A percentile compares a stretch with the other conserved stretches of the same genome.
Evolutionary conservation across 2,888 invertebrate genomes (phyloP).

Genomic region (Cotesia congregata): DNA sequence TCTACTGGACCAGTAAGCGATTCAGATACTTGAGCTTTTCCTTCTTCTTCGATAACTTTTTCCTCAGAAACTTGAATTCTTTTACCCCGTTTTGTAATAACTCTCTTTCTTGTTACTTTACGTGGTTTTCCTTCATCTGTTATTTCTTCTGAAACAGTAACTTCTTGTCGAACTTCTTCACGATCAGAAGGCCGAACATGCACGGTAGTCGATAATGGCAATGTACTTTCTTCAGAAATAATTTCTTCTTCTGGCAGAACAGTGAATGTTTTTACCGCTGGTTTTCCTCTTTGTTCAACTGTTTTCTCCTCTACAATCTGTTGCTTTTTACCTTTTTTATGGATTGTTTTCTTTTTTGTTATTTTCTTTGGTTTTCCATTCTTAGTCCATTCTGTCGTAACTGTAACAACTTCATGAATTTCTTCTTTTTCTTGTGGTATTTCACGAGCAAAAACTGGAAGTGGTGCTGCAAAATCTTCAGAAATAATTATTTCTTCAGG

Average conservation of each 20-base stretch:
- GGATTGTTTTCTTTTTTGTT: slow-evolving; percentile 56
- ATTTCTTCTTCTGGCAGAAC: slow-evolving; percentile 55
- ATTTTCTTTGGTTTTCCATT: slow-evolving; percentile 52
- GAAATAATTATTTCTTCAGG: slow-evolving; percentile 46
- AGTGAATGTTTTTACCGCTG: slow-evolving; percentile 30
- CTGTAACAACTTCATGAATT: slow-evolving; percentile 44
- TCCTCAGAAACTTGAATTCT: slow-evolving; percentile 69
- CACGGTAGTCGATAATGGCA: slow-evolving; percentile 55
- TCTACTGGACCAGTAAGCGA: slow-evolving; percentile 59
- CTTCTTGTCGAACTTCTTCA: slow-evolving; percentile 51
- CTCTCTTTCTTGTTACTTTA: slow-evolving; percentile 63
- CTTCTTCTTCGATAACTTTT: slow-evolving; percentile 66
- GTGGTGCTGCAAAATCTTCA: slow-evolving; percentile 34
- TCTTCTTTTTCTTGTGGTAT: slow-evolving; percentile 44
- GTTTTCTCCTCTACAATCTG: slow-evolving; percentile 56
- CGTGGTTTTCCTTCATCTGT: slow-evolving; percentile 51
- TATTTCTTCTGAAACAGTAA: slow-evolving; percentile 55
- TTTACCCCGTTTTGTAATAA: slow-evolving; percentile 66
- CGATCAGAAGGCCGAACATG: slow-evolving; percentile 38
- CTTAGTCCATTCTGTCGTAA: slow-evolving; percentile 49
- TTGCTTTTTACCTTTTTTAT: slow-evolving; percentile 45
- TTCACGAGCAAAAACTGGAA: slow-evolving; percentile 33
- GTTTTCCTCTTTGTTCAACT: slow-evolving; percentile 53
- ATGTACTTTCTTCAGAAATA: slow-evolving; percentile 61
- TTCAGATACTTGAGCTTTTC: slow-evolving; percentile 64